These are phyloP conservation scores for Cryptophagus acutangulus DNA, from an alignment of 2,888 invertebrate species.

Conservation along the genomic window DNA sequence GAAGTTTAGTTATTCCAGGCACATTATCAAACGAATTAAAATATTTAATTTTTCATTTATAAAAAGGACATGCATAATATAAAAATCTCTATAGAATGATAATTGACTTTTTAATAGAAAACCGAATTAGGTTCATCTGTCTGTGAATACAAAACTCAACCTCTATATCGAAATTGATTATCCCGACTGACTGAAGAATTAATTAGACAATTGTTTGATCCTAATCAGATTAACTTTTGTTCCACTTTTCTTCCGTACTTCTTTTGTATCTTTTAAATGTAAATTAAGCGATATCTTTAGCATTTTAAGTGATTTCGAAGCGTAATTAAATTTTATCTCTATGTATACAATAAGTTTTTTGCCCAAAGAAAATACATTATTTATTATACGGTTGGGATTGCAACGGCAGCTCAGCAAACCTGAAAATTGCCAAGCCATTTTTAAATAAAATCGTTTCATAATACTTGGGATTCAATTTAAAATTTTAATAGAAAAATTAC, in stretches of 20 bases:
- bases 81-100: constrained; percentile 27
- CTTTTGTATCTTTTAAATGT: constrained; percentile 33
- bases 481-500: too few species aligned
- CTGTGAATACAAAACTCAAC: constrained; percentile 25
- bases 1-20: constrained; percentile 18
- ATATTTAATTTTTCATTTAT: constrained; percentile 35
- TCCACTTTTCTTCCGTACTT: constrained; percentile 33
- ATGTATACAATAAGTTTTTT: too few species aligned
- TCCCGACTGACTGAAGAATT: constrained; percentile 36
- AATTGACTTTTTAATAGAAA: constrained; percentile 34
- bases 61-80: constrained; percentile 15
- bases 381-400: too few species aligned
- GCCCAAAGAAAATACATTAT: too few species aligned
- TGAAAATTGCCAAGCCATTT: too few species aligned
- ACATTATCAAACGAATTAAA: constrained; percentile 29
- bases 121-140: constrained; percentile 26
- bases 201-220: constrained; percentile 46
- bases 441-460: too few species aligned
- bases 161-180: constrained; percentile 35
- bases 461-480: too few species aligned
- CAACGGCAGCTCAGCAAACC: too few species aligned
- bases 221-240: constrained; percentile 43
- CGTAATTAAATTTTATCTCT: too few species aligned
- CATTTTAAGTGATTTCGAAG: too few species aligned
- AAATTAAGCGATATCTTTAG: constrained; percentile 36